Evolutionary conservation across 2,797 vertebrate species (phyloP).

Genomic region (Acanthurus tractus): DNA sequence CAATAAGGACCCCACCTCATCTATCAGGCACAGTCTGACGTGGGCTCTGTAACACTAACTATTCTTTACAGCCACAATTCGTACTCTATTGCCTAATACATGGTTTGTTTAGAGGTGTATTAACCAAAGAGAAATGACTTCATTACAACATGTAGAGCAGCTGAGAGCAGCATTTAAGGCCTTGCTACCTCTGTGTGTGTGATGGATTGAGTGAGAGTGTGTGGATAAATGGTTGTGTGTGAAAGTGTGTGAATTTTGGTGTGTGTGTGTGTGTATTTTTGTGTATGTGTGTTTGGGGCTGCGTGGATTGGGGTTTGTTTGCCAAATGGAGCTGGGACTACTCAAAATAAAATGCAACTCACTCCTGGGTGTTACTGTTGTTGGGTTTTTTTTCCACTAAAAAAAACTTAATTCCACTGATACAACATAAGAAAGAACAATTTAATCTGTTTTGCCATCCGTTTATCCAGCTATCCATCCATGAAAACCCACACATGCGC

Average conservation of each 20-base stretch:
- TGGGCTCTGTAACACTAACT: constrained; percentile 27
- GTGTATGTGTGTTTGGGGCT: neutral
- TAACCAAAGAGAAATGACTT: constrained; percentile 37
- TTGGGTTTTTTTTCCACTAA: constrained; percentile 14
- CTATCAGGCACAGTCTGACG: constrained; percentile 46
- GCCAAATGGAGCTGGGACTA: constrained; percentile 25
- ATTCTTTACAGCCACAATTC: constrained; percentile 33
- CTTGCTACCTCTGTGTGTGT: constrained; percentile 13
- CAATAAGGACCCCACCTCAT: constrained; percentile 48
- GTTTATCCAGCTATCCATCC: constrained; percentile 50
- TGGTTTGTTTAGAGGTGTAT: constrained; percentile 40
- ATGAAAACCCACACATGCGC: constrained; percentile 26
- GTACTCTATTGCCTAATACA: constrained; percentile 33
- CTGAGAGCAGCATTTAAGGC: constrained; percentile 37
- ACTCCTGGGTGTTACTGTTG: neutral
- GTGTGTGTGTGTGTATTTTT: neutral
- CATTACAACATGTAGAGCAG: constrained; percentile 33
- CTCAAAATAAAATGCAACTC: constrained; percentile 30
- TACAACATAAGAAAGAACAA: constrained; percentile 49
- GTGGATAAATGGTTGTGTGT: neutral
- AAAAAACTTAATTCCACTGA: constrained; percentile 49
- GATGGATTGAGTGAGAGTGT: constrained; percentile 12
- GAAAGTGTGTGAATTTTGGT: neutral
- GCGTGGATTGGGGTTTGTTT: constrained; percentile 40
- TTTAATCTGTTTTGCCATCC: constrained; percentile 54